Conservation (phyloP, 2,797 vertebrate species). For the Urosaurus nigricauda region DNA sequence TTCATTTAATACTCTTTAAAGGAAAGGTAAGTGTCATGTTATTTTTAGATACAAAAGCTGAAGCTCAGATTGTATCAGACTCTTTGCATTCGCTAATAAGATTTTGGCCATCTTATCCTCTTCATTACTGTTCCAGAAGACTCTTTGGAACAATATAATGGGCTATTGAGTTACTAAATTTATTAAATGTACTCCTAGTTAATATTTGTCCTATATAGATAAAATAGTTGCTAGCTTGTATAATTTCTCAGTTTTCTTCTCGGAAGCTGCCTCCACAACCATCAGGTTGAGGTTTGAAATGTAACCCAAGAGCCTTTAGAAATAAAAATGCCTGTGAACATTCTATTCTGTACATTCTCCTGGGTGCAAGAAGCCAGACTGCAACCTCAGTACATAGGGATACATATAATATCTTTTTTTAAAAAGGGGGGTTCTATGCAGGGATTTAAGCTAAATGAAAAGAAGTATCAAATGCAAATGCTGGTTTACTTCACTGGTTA, state of each 20-base stretch:
- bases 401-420: not conserved
- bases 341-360: not conserved
- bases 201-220: not conserved
- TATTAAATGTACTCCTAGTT: not conserved
- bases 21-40: constrained; percentile 56
- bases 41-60: constrained; percentile 76
- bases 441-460: not conserved
- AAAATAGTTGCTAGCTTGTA: not conserved
- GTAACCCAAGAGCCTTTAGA: not conserved
- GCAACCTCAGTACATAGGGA: not conserved
- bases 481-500: not conserved
- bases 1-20: constrained; percentile 58
- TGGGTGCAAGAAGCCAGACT: not conserved
- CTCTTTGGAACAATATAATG: not conserved
- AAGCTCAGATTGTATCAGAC: constrained; percentile 63
- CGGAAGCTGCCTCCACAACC: not conserved
- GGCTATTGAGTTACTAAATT: not conserved
- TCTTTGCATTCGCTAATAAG: constrained; percentile 66
- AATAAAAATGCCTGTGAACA: not conserved
- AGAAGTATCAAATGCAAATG: constrained; percentile 16
- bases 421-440: too few relatives aligned
- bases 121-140: constrained; percentile 5
- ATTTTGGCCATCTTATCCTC: constrained; percentile 14
- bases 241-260: not conserved
- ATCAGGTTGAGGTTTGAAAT: not conserved